Percentiles rank a stretch among this genome's conserved stretches.
These are phyloP conservation scores for Drosophila mimetica DNA, from an alignment of 2,888 invertebrate genomes.

Conservation along the genomic window DNA sequence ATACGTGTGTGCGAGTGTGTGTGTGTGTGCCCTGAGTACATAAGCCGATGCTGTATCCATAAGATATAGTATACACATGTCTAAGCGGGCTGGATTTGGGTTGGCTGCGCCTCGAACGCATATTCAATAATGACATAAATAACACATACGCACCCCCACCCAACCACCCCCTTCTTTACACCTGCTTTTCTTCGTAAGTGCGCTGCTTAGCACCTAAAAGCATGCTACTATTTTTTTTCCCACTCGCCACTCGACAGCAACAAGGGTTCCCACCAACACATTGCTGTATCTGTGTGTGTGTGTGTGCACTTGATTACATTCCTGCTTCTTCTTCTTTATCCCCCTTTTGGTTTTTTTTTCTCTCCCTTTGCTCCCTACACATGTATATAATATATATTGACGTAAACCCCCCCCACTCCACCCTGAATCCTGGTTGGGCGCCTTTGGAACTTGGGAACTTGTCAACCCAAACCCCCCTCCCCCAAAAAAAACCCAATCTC, in stretches of 20 bases:
- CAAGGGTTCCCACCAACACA: conserved; percentile 8
- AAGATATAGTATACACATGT: conserved; percentile 55
- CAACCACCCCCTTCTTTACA: conserved; percentile 11
- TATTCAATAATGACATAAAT: conserved; percentile 79
- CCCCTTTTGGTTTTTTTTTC: conserved; percentile 23
- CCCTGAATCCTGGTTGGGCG: conserved; percentile 74
- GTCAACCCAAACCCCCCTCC: conserved; percentile 60
- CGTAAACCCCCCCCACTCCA: background rate
- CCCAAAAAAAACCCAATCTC: conserved; percentile 20
- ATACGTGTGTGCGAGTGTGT: conserved; percentile 38
- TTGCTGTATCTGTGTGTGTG: conserved; percentile 47
- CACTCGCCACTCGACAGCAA: conserved; percentile 26
- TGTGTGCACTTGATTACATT: conserved; percentile 73
- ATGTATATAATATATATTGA: conserved; percentile 61
- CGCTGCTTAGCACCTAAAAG: conserved; percentile 76
- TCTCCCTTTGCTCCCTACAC: conserved; percentile 45
- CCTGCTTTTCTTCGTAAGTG: conserved; percentile 39
- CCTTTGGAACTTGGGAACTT: conserved; percentile 66
- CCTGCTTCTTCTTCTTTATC: conserved; percentile 24
- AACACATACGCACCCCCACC: conserved; percentile 22
- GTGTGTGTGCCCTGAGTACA: conserved; percentile 50
- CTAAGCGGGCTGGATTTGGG: conserved; percentile 71
- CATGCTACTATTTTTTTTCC: conserved; percentile 63
- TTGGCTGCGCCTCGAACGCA: conserved; percentile 75
- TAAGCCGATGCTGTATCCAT: conserved; percentile 55